Evolutionary conservation across 1,140 invertebrate genomes (phyloP), one percentile per base, ranked within the genome.

Genomic region (Lordiphosa stackelbergi): DNA sequence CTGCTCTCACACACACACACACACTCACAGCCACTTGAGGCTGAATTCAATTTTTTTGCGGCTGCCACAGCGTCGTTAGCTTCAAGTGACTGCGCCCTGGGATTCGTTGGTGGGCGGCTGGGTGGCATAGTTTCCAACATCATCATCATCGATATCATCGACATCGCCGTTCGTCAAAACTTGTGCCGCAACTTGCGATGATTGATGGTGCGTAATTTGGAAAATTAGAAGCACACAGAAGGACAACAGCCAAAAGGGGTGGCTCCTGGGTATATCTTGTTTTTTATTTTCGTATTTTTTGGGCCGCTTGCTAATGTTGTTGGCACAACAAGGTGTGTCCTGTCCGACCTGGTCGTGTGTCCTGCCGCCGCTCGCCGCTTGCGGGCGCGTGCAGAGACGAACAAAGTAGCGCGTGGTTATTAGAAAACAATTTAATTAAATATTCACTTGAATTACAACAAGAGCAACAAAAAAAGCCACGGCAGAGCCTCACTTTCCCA

Each of bases 401-500:
- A 71, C 75, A 71, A 81, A 81, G 75, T 75, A 69, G 77, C 72
- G 77, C 77, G 54, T 69, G 69, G 77, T 85, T 85, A 85, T 85
- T 85, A 77, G 83, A 85, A 85, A 85, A 85, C 83, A 85, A 85
- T 85, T 85, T 85, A 85, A 85, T 85, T 85, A 85, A 85, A 85
- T 85, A 85, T 85, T 83, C 83, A 85, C 83, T 85, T 78, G 83
- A 85, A 85, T 43, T 66, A 62, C 66, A 72, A 61, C 52, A 31
- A 31, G 28, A 56, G 28, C 55, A 52, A 59, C 61, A 64, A 60
- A 40, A 47, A 63, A 49, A 57, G 40, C 43, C 13, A 49, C 5
- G 31, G 16, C 34, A 63, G 57, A 47, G 45, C 56, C 54, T 74
- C 72, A 59, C 72, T 65, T 77, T 83, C 69, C 63, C 74, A 79